Evolutionary conservation across 2,797 vertebrate genomes (phyloP).

Genomic region (Rhyacichthys aspro): DNA sequence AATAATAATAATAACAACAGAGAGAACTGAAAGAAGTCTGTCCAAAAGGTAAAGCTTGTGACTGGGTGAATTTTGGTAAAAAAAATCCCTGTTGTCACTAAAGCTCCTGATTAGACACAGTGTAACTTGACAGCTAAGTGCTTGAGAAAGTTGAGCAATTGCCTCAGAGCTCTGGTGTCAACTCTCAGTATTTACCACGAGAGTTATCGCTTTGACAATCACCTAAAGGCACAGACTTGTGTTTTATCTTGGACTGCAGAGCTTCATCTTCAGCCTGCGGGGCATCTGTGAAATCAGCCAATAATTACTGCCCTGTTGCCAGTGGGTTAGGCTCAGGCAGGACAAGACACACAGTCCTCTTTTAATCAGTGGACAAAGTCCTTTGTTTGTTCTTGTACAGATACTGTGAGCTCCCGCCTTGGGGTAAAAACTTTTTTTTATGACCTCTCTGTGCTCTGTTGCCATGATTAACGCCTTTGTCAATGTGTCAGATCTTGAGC

Average conservation of each 20-base stretch:
- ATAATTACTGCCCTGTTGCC: conserved; percentile 17
- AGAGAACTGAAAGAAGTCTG: no score
- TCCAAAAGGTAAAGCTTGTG: no score
- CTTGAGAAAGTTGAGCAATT: conserved; percentile 9
- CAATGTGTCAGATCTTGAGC: no score
- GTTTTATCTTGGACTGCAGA: conserved; percentile 4
- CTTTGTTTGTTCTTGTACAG: conserved; percentile 2
- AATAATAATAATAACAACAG: no score
- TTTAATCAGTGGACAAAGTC: conserved; percentile 2
- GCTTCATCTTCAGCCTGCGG: conserved; percentile 28
- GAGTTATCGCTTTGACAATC: background rate
- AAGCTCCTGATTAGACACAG: background rate
- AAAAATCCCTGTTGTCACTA: no score
- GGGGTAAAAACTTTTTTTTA: background rate
- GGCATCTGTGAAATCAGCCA: conserved; percentile 23
- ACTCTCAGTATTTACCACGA: conserved; percentile 19
- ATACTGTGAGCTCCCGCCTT: no score
- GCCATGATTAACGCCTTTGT: background rate
- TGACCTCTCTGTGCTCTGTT: background rate
- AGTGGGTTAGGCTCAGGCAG: background rate
- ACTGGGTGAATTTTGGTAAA: no score
- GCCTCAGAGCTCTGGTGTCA: conserved; percentile 23
- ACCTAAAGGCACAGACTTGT: conserved; percentile 15
- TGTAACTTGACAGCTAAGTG: conserved; percentile 2
- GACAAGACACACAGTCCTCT: conserved; percentile 3